Percentiles rank a stretch among this genome's conserved stretches.
These are phyloP conservation scores for Halcyon malimbica DNA, from an alignment of 2,113 vertebrate genomes.

Conservation along the genomic window DNA sequence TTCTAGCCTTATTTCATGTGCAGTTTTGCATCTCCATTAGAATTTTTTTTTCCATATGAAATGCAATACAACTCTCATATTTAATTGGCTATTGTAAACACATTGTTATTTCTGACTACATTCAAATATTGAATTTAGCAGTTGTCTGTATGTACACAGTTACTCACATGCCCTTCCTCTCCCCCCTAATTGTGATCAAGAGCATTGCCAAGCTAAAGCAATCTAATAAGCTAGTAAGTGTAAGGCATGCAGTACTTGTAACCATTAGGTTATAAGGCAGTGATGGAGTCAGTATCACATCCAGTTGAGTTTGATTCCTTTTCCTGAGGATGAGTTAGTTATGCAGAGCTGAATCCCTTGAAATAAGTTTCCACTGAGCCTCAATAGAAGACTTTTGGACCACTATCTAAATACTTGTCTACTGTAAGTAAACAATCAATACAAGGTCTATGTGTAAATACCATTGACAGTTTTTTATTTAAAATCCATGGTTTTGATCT, in stretches of 20 bases:
- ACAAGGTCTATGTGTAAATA: background rate
- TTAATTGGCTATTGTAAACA: background rate
- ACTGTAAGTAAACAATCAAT: background rate
- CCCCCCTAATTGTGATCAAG: background rate
- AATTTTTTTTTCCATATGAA: background rate
- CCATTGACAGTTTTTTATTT: background rate
- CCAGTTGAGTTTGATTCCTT: background rate
- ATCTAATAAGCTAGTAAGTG: background rate
- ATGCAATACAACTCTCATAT: background rate
- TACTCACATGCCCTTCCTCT: background rate
- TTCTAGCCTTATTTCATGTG: background rate
- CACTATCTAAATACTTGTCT: background rate
- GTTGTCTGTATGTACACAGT: background rate
- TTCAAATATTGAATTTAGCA: background rate
- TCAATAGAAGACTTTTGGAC: background rate
- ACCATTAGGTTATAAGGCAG: background rate
- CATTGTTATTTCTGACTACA: background rate
- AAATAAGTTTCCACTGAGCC: background rate
- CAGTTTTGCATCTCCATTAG: background rate
- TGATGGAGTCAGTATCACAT: background rate
- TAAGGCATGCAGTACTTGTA: background rate
- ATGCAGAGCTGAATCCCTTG: background rate
- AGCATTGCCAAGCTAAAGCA: background rate
- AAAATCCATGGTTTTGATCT: background rate
- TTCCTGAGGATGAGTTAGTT: background rate